Base-by-base conservation (phyloP, 37 sponge, comb jelly and placozoan genomes). In the Halichondria panicea region DNA sequence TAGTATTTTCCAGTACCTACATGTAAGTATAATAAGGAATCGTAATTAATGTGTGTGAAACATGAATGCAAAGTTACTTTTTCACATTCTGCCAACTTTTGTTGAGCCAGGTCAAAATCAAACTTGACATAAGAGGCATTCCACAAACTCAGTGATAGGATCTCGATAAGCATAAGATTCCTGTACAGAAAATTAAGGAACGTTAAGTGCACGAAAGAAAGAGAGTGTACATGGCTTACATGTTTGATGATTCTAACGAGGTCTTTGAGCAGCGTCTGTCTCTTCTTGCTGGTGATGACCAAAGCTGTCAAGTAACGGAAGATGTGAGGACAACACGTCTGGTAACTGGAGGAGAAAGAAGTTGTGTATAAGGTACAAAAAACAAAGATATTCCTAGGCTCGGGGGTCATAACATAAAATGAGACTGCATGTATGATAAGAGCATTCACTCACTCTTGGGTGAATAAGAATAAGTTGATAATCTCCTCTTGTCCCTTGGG, bases 111-210 rank as follows among this genome's bases (percentile, higher is more conserved):
- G 53, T 91, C 86, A 75, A 97, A 97, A 73, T 97, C 92, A 67
- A 86, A 97, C 76, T 88, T 88, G 39, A 90, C 84, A 73, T 91
- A 97, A n/a, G 53, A 97, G 81, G 78, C 84, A 85, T 53, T 94
- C 92, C 3, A 97, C 84, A 75, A 97, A 94, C 78, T 97, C 95
- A 25, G 92, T 94, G 48, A 97, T 91, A 40, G 97, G 97, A 61
- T 97, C 97, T 58, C 77, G 66, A 53, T 86, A 86, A 24, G 94
- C 70, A 55, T 86, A 88, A 18, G 83, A 70, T 60, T 92, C 90
- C 90, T 95, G 71, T 22, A 72, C 3, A 72, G 46, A 19, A 37
- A 22, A 30, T 25, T 31, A 72, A 19, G 4, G 37, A 64, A 8
- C 58, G n/a, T n/a, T n/a, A n/a, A n/a, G n/a, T n/a, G n/a, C n/a